phyloP scores from a whole-genome alignment of 2,797 vertebrate species.

The Cheirogaleus major region DNA sequence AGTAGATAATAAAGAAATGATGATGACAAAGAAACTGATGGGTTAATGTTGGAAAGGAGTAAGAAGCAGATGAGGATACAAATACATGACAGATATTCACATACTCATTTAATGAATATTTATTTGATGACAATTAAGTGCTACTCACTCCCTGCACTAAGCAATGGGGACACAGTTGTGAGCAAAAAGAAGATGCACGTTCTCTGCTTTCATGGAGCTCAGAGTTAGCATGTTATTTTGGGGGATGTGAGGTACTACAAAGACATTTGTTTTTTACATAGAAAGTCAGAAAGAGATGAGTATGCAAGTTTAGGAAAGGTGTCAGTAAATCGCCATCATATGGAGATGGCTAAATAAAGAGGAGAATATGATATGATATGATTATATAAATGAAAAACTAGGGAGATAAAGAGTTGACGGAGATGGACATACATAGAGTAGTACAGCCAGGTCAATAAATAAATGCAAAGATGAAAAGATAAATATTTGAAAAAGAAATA shows the following conservation, averaged over 20 bases:
- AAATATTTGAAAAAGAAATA: background rate
- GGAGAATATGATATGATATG: background rate
- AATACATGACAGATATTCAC: background rate
- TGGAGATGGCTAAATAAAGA: background rate
- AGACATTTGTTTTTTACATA: background rate
- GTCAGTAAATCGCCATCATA: background rate
- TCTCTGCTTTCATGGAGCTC: background rate
- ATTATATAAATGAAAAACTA: background rate
- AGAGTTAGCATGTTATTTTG: background rate
- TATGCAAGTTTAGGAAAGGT: background rate
- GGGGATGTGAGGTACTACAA: background rate
- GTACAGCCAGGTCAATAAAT: background rate
- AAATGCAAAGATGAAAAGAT: background rate
- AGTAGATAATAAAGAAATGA: background rate
- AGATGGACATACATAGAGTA: background rate
- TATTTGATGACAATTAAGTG: background rate
- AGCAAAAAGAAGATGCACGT: background rate
- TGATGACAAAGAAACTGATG: background rate
- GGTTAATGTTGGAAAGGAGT: background rate
- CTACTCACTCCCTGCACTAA: background rate
- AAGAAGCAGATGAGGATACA: background rate
- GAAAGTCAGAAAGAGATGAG: background rate
- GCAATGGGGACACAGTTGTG: background rate
- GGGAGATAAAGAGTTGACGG: background rate
- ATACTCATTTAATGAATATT: background rate